Conservation (phyloP, 2,888 invertebrate species). For the Aphrophora alni region DNA sequence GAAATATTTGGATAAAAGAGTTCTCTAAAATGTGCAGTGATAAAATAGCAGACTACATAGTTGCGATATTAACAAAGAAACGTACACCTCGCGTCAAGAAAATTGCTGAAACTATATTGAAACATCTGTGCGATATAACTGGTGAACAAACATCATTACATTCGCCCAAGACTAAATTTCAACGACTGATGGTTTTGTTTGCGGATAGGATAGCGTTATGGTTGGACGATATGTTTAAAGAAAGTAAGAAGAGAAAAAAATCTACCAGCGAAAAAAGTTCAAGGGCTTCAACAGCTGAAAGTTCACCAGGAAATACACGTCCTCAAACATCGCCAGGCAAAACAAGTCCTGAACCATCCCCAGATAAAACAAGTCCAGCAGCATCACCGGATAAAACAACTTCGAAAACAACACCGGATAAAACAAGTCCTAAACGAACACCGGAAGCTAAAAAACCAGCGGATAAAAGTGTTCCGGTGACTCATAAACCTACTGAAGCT, state of each 20-base stretch:
- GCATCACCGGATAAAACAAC: background rate
- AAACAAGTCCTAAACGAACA: background rate
- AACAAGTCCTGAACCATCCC: background rate
- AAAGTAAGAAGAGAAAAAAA: conserved; percentile 21
- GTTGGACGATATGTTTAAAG: conserved; percentile 41
- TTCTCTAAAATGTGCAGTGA: conserved; percentile 40
- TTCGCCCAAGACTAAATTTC: conserved; percentile 41
- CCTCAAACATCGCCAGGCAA: background rate
- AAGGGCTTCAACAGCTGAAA: background rate
- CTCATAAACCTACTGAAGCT: too few relatives aligned
- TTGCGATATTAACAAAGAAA: conserved; percentile 39
- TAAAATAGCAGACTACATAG: conserved; percentile 44
- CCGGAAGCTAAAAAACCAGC: background rate
- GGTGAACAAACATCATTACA: conserved; percentile 42
- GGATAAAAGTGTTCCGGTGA: too few relatives aligned
- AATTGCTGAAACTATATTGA: conserved; percentile 42
- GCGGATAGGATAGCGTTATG: conserved; percentile 46
- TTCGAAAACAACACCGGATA: background rate
- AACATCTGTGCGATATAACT: conserved; percentile 42
- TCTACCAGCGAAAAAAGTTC: background rate
- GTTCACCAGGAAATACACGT: background rate
- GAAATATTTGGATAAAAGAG: conserved; percentile 45
- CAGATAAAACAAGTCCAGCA: background rate
- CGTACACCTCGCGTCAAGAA: conserved; percentile 39
- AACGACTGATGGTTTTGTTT: conserved; percentile 42